Evolutionary conservation across 2,888 invertebrate species (phyloP), one percentile per base, ranked within the genome.

Genomic region (Cybosia mesomella): DNA sequence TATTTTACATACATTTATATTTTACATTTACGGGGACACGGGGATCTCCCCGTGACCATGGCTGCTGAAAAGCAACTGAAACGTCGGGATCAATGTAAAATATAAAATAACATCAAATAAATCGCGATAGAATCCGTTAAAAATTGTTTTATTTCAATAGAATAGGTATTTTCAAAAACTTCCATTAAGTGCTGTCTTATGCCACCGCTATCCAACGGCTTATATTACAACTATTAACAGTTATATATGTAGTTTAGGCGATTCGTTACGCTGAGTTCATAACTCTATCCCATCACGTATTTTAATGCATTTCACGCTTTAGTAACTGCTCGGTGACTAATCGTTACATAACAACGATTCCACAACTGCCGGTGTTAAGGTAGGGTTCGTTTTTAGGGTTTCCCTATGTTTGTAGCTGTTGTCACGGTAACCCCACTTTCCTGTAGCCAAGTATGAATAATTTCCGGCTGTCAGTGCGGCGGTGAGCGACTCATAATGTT

Each of bases 371-470:
- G 60, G 70, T 67, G 54, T 43, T 69, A 63, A 69, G 28, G 63
- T 57, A 36, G 64, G 77, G 80, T 75, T 75, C 71, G 66, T 63
- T 73, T 70, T 77, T 88, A 87, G 65, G 92, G 92, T 82, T 92
- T 94, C 93, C 91, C 89, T 84, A 76, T 92, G 93, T 94, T 94
- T 89, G 85, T 76, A 84, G 75, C 83, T 81, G 93, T 94, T 86
- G 91, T 85, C 93, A 84, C 88, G 90, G 92, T 80, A 89, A 93
- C 93, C 83, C 87, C 83, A 80, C 77, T 81, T 32, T 80, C 82
- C 83, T 81, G 77, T 57, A 83, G 85, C 84, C 85, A 73, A 71
- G 64, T 75, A 83, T 84, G 82, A 84, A 79, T 84, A 92, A 94
- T 94, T 92, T 94, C 94, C 94, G 93, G 90, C 80, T 85, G 91